These are phyloP conservation scores for Dasyprocta punctata DNA, from an alignment of 2,113 vertebrate genomes.

Conservation along the genomic window DNA sequence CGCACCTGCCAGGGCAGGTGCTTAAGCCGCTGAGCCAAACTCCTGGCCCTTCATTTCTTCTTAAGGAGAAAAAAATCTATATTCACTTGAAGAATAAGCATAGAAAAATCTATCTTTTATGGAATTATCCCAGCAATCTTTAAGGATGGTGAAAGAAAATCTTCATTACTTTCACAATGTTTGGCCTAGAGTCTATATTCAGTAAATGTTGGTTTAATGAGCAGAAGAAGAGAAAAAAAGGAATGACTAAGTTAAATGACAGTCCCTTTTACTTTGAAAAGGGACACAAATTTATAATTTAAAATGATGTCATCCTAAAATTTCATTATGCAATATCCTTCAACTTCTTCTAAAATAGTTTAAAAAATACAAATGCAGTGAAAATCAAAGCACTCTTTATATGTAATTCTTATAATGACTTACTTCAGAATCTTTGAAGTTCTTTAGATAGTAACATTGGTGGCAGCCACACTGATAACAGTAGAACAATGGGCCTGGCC, in stretches of 20 bases:
- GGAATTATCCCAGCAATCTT: neutral
- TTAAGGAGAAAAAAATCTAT: neutral
- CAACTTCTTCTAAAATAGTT: neutral
- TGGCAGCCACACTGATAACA: neutral
- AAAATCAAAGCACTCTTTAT: constrained; percentile 1
- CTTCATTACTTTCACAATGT: neutral
- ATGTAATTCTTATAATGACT: neutral
- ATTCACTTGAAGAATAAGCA: neutral
- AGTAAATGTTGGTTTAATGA: neutral
- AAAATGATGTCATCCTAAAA: neutral
- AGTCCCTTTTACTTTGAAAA: constrained; percentile 40
- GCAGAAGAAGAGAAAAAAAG: neutral
- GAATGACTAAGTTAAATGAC: neutral
- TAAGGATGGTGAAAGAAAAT: neutral
- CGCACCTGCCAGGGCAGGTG: too few relatives aligned
- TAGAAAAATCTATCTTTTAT: neutral
- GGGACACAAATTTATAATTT: neutral
- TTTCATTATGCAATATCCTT: neutral
- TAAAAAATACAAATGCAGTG: neutral
- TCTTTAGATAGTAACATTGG: neutral
- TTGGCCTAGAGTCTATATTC: neutral
- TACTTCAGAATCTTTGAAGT: neutral
- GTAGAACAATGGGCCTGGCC: neutral
- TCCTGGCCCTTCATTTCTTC: neutral
- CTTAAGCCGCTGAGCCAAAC: too few relatives aligned